Conservation (phyloP, 2,113 vertebrate genomes). For the Sula dactylatra region DNA sequence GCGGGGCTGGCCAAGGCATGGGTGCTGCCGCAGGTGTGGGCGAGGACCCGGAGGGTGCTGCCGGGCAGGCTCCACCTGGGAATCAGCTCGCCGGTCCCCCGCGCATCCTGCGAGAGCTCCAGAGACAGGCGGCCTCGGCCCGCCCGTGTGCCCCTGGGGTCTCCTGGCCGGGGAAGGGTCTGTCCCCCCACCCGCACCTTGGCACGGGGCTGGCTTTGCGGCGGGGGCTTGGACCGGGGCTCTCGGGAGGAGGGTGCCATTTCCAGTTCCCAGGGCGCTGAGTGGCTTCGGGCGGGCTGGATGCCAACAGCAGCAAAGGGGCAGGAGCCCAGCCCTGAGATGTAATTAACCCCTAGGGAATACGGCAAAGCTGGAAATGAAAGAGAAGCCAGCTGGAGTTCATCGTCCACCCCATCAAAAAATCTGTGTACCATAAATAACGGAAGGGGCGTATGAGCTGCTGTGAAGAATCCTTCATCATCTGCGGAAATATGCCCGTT, state of each 20-base stretch:
- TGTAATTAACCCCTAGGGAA: neutral
- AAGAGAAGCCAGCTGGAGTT: neutral
- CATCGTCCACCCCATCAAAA: neutral
- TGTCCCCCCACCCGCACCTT: neutral
- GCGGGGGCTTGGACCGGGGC: fast-evolving
- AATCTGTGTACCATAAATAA: neutral
- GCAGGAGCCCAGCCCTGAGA: neutral
- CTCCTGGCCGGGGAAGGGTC: neutral
- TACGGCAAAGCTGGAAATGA: neutral
- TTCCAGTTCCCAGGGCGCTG: neutral
- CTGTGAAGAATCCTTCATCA: neutral
- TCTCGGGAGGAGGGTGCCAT: fast-evolving
- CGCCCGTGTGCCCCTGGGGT: fast-evolving
- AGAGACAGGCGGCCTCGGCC: fast-evolving
- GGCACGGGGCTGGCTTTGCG: fast-evolving
- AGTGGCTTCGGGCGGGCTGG: neutral
- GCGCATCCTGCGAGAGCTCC: neutral
- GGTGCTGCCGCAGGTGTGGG: neutral
- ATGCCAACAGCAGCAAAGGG: neutral
- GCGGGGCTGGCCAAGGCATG: neutral
- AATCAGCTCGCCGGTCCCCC: fast-evolving
- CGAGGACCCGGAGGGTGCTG: neutral
- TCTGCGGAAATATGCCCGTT: neutral
- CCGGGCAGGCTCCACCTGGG: neutral
- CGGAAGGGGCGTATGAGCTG: neutral